A percentile compares a stretch with the other conserved stretches of the same genome.
Evolutionary conservation across 2,888 invertebrate genomes (phyloP).

Genomic region (Drosophila emarginata): DNA sequence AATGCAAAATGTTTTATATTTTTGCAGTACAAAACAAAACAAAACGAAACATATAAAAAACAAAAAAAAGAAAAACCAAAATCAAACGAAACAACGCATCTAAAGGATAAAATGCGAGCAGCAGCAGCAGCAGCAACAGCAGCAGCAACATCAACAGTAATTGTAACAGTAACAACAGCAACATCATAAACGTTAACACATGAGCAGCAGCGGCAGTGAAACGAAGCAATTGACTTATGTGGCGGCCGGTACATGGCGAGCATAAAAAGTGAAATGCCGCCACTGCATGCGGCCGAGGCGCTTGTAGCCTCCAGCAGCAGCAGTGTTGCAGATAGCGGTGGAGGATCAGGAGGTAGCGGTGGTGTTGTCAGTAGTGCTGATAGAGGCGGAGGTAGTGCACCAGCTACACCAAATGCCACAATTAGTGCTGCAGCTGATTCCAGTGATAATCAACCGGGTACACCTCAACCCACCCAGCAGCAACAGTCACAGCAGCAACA

Average conservation of each 20-base stretch:
- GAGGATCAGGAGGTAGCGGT: conserved; percentile 14
- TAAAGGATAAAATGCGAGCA: conserved; percentile 25
- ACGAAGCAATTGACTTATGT: conserved; percentile 57
- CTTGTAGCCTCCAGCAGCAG: conserved; percentile 56
- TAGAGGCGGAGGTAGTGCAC: conserved; percentile 43
- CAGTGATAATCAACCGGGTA: conserved; percentile 85
- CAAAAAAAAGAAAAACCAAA: conserved; percentile 27
- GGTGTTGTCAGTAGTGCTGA: conserved; percentile 37
- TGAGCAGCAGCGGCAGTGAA: conserved; percentile 54
- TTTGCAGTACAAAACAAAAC: conserved; percentile 63
- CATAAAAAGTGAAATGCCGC: conserved; percentile 80
- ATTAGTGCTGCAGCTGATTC: conserved; percentile 90
- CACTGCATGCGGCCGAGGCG: conserved; percentile 79
- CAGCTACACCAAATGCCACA: conserved; percentile 74
- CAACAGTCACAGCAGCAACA: conserved; percentile 84
- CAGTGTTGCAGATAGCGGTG: conserved; percentile 50
- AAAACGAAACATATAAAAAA: conserved; percentile 39
- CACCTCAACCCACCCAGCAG: conserved; percentile 80
- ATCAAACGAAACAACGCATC: conserved; percentile 35
- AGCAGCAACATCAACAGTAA: conserved; percentile 22
- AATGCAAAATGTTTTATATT: conserved; percentile 34
- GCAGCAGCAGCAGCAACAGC: conserved; percentile 26
- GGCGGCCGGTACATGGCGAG: conserved; percentile 77
- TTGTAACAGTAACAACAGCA: conserved; percentile 21
- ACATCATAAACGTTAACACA: conserved; percentile 44